These are phyloP conservation scores for Elephas maximus DNA, from an alignment of 2,113 vertebrate species.

Conservation along the genomic window DNA sequence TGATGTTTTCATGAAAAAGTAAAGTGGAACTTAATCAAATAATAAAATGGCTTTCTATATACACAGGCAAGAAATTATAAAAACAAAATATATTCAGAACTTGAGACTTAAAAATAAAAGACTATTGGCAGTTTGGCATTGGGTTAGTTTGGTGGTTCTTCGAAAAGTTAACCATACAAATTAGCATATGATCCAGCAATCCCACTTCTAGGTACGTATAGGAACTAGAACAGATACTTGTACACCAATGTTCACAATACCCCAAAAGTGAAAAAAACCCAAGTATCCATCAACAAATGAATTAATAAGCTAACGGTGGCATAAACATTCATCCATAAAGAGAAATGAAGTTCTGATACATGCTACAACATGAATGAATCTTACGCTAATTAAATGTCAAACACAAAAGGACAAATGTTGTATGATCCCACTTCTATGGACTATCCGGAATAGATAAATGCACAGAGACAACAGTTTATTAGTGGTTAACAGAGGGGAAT, in stretches of 20 bases:
- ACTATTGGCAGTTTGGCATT: neutral
- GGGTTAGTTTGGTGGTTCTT: neutral
- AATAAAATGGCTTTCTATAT: slow-evolving; percentile 9
- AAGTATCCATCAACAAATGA: neutral
- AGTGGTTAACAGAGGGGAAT: neutral
- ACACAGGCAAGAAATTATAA: neutral
- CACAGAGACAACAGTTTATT: neutral
- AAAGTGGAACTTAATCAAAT: slow-evolving; percentile 54
- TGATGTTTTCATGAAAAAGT: slow-evolving; percentile 60
- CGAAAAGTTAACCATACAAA: neutral
- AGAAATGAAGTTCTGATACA: neutral
- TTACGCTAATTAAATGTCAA: neutral
- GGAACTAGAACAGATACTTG: neutral
- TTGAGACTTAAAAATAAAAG: slow-evolving; percentile 43
- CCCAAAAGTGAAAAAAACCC: neutral
- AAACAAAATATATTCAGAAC: slow-evolving; percentile 37
- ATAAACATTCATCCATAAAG: neutral
- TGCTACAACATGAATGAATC: neutral
- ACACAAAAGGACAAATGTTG: neutral
- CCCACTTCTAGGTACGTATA: neutral
- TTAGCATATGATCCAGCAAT: neutral
- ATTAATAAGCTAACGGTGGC: neutral
- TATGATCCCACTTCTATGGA: neutral
- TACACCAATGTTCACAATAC: neutral
- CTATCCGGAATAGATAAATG: neutral